Base-by-base conservation (phyloP, 1,140 invertebrate genomes). In the Papilio helenus region DNA sequence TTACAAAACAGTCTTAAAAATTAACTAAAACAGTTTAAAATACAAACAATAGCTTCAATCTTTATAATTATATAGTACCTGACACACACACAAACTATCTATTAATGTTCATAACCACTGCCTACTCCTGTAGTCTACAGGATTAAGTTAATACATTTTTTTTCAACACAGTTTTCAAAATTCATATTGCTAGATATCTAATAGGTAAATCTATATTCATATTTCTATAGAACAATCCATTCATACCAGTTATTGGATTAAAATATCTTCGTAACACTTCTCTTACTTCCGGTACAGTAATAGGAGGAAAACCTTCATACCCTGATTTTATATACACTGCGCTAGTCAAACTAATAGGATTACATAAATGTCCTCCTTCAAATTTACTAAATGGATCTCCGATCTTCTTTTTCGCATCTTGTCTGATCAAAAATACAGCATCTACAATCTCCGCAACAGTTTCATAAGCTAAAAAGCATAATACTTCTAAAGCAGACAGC, bases 391-490 rank as follows among this genome's bases (percentile, higher is more conserved):
- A 93, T 0, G 96, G 96, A 89, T 97, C 95, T 49, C 90, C 95
- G 82, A 85, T 87, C 76, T 90, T 94, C 51, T 95, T 95, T 80
- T 95, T 95, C 79, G 89, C 90, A 86, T 97, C 96, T 85, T 96
- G 95, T 81, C 96, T 94, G 2, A 97, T 95, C 72, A 97, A 83
- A 77, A 97, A 95, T 16, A 96, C 96, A 80, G 96, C 95, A 91
- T 97, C 97, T 49, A 96, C 95, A 79, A 97, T 95, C 88, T 97
- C 96, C 29, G 96, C 97, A 3, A 97, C 96, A 23, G 96, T 97
- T 88, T 97, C 96, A 93, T 97, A 97, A 5, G 96, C 96, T 81
- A 97, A 92, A 87, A 97, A 97, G 81, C 95, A 95, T 51, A 97
- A 85, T 3, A 97, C 95, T 89, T 97, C 96, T 79, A 96, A 83